A percentile compares a stretch with the other conserved stretches of the same genome.
These are phyloP conservation scores for Drosophila equinoxialis DNA, from an alignment of 1,140 invertebrate species.

Conservation along the genomic window DNA sequence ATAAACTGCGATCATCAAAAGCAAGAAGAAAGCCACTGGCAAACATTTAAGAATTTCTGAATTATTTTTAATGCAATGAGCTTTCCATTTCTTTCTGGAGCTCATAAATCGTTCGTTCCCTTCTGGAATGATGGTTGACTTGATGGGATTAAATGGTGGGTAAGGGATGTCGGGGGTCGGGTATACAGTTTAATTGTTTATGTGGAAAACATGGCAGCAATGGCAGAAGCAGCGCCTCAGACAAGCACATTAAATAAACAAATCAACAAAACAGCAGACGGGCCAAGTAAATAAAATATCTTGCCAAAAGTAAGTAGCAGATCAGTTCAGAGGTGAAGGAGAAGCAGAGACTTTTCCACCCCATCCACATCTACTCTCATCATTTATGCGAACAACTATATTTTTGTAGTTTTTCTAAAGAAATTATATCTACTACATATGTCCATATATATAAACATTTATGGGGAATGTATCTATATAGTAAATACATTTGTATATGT, in stretches of 20 bases:
- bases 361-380: neutral
- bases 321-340: neutral
- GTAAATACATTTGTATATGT: slow-evolving; percentile 3
- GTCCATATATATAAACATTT: neutral
- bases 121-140: slow-evolving; percentile 14
- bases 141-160: neutral
- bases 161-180: neutral
- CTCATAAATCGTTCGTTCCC: slow-evolving; percentile 48
- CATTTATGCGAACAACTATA: slow-evolving; percentile 17
- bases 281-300: slow-evolving; percentile 68
- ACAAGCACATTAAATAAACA: slow-evolving; percentile 70
- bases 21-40: neutral
- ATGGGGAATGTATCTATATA: neutral
- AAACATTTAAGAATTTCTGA: neutral
- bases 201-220: slow-evolving; percentile 58
- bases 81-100: slow-evolving; percentile 46
- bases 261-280: slow-evolving; percentile 51
- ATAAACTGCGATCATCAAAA: slow-evolving; percentile 4
- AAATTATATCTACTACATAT: neutral
- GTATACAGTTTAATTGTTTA: slow-evolving; percentile 54
- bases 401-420: slow-evolving; percentile 11
- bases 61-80: slow-evolving; percentile 36
- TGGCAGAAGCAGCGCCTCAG: neutral
- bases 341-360: neutral
- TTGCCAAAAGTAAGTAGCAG: slow-evolving; percentile 26